Conservation (phyloP, 2,113 vertebrate species). For the Vidua macroura region DNA sequence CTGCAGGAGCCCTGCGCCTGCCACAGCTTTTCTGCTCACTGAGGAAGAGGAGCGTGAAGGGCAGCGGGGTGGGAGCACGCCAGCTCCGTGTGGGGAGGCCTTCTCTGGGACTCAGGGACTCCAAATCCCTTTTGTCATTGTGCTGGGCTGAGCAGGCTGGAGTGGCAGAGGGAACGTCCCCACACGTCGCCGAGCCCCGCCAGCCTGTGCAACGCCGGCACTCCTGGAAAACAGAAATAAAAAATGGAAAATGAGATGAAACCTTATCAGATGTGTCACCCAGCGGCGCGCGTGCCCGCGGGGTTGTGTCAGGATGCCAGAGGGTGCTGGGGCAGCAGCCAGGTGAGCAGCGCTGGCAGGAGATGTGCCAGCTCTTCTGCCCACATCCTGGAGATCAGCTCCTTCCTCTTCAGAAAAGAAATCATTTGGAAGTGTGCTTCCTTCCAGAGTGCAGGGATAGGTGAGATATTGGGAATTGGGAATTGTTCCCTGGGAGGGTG, state of each 20-base stretch:
- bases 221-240: background rate
- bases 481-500: rapidly evolving
- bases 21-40: background rate
- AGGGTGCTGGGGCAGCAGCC: background rate
- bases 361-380: background rate
- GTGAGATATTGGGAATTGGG: background rate
- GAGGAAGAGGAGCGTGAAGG: background rate
- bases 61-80: background rate
- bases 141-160: background rate
- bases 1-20: background rate
- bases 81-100: rapidly evolving
- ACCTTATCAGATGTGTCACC: rapidly evolving
- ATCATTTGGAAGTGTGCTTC: rapidly evolving
- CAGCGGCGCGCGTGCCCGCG: rapidly evolving
- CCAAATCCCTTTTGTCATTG: rapidly evolving
- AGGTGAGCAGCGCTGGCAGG: background rate
- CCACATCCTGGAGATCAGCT: background rate
- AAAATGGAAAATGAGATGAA: rapidly evolving
- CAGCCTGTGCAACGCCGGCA: rapidly evolving
- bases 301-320: background rate
- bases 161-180: rapidly evolving
- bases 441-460: background rate
- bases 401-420: background rate
- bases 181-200: rapidly evolving
- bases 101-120: rapidly evolving